Evolutionary conservation across 1,140 invertebrate genomes (phyloP).

Genomic region (Parapsyche elsis): DNA sequence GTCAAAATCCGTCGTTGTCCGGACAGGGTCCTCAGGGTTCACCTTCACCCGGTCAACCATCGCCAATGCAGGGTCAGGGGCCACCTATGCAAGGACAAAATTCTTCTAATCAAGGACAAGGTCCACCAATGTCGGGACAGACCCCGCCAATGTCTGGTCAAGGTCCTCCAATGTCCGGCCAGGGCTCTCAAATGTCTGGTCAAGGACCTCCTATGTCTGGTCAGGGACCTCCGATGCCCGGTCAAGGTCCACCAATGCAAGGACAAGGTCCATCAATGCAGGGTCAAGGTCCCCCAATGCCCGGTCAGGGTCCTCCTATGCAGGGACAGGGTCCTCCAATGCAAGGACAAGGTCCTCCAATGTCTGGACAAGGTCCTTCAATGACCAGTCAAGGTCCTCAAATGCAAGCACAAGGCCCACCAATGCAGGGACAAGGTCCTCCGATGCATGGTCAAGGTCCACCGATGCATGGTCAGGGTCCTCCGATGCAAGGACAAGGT

Average conservation of each 20-base stretch:
- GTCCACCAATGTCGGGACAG: slow-evolving; percentile 44
- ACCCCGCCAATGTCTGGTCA: slow-evolving; percentile 45
- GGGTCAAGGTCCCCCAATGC: slow-evolving; percentile 38
- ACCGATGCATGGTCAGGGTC: slow-evolving; percentile 38
- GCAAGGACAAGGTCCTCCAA: slow-evolving; percentile 36
- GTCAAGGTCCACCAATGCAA: slow-evolving; percentile 48
- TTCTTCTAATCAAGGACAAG: slow-evolving; percentile 54
- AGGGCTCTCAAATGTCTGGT: slow-evolving; percentile 44
- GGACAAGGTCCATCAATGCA: slow-evolving; percentile 44
- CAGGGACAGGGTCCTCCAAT: slow-evolving; percentile 34
- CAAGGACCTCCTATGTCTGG: slow-evolving; percentile 55
- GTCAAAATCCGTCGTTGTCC: slow-evolving; percentile 51
- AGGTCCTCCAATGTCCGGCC: slow-evolving; percentile 52
- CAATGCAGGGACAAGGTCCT: slow-evolving; percentile 49
- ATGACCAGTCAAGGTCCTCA: slow-evolving; percentile 35
- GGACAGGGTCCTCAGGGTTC: slow-evolving; percentile 46
- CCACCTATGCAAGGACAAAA: slow-evolving; percentile 53
- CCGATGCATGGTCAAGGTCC: slow-evolving; percentile 49
- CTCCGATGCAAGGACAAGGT: slow-evolving; percentile 43
- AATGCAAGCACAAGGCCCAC: slow-evolving; percentile 42
- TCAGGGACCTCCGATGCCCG: slow-evolving; percentile 48
- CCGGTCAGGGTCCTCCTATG: neutral
- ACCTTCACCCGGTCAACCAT: slow-evolving; percentile 43
- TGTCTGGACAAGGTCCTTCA: slow-evolving; percentile 29
- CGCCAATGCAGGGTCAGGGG: slow-evolving; percentile 47